Percentiles rank a stretch among this genome's conserved stretches.
Conservation (phyloP, 2,113 vertebrate species). For the Gavialis gangeticus region DNA sequence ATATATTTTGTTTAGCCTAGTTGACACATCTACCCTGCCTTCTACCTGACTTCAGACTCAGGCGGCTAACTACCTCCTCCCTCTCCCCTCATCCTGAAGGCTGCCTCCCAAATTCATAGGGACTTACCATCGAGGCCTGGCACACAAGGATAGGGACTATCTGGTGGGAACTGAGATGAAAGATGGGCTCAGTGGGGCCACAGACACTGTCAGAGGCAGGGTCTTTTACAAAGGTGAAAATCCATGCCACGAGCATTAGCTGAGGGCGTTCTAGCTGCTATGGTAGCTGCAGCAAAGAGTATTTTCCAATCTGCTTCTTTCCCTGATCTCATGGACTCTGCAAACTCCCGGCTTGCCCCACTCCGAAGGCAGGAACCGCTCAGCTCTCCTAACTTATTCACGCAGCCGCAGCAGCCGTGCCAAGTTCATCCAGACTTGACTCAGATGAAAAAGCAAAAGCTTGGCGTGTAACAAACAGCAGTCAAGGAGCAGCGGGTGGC, state of each 20-base stretch:
- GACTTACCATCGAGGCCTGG: too few relatives aligned
- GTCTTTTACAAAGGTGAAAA: too few relatives aligned
- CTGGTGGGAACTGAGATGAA: too few relatives aligned
- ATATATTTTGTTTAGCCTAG: too few relatives aligned
- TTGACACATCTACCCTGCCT: too few relatives aligned
- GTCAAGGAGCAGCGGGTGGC: background rate
- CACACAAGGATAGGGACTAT: too few relatives aligned
- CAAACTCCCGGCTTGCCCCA: background rate
- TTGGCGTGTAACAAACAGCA: background rate
- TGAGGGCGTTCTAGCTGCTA: background rate
- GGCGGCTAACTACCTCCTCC: too few relatives aligned
- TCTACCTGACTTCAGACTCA: too few relatives aligned
- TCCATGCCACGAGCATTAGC: background rate
- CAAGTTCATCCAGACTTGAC: constrained; percentile 51
- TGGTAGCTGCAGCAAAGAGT: background rate
- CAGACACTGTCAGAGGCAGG: too few relatives aligned
- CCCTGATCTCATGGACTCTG: background rate
- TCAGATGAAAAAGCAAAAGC: constrained; percentile 65
- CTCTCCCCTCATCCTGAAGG: too few relatives aligned
- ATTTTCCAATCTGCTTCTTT: background rate
- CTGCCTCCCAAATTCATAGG: too few relatives aligned
- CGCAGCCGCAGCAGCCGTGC: background rate
- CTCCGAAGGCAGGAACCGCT: background rate
- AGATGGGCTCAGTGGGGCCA: too few relatives aligned
- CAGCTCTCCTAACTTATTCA: constrained; percentile 63